Evolutionary conservation across 1,140 invertebrate species (phyloP), one percentile per base, ranked within the genome.

Genomic region (Leptinotarsa undecemlineata): DNA sequence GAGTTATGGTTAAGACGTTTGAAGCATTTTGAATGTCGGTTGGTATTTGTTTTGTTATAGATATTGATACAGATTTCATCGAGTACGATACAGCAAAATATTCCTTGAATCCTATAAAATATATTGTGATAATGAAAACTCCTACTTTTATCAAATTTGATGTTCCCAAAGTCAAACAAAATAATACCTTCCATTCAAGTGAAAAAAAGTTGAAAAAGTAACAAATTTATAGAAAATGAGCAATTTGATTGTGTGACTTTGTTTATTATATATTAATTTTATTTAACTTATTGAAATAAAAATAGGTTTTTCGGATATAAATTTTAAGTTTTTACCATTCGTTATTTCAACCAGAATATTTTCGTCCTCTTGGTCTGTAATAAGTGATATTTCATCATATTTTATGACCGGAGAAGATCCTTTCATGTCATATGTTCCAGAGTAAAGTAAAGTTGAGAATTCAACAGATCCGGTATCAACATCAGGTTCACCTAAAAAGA

Each of bases 31-130:
- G 20, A 68, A 14, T 68, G 14, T 33, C 17, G 15, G 1, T 5
- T 0, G 67, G n/a, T 19, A 42, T 20, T 48, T 20, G 17, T 17
- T 68, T 68, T 26, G 47, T 20, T 48, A 68, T 3, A 26, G 67
- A 19, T 14, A 68, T 14, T 26, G 19, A 14, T 17, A 68, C 67
- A 17, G 19, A 20, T 15, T 68, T 48, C 14, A 4, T 26, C 15
- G 67, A 26, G 15, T 33, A 33, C 14, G 14, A n/a, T 14, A 48
- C 67, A 68, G 67, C 13, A 26, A 68, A 68, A 48, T 47, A 68
- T 17, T 68, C 26, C 26, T 68, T 48, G 42, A 33, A 68, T 68
- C 17, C 67, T 68, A n/a, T 4, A 68, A 68, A 68, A 26, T 19
- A 64, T 33, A 64, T 42, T 11, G 33, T 42, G 33, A 42, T 42